Evolutionary conservation across 2,797 vertebrate species (phyloP).

Genomic region (Danio aesculapii): DNA sequence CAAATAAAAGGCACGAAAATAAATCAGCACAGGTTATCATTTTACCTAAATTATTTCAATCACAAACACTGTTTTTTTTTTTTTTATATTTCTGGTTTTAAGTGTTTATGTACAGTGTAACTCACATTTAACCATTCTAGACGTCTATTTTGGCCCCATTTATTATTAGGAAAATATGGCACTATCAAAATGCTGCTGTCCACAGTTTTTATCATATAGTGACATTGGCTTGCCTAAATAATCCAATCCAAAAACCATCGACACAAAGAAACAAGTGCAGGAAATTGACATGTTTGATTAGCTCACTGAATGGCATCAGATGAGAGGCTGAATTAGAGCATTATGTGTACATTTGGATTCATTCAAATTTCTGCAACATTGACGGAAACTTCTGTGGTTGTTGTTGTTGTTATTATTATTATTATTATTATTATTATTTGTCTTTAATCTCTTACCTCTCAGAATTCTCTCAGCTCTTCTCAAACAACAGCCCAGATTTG

Average conservation of each 20-base stretch:
- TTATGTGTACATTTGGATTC: background rate
- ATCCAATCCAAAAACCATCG: background rate
- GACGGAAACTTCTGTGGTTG: background rate
- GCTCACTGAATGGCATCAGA: background rate
- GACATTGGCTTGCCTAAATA: background rate
- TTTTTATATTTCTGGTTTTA: constrained; percentile 13
- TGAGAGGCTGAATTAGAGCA: background rate
- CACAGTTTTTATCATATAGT: constrained; percentile 19
- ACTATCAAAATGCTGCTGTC: constrained; percentile 19
- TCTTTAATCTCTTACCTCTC: background rate
- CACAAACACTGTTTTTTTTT: constrained; percentile 13
- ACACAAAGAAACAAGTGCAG: constrained; percentile 14
- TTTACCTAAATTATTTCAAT: constrained; percentile 10
- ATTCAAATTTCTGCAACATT: background rate
- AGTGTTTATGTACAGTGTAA: constrained; percentile 12
- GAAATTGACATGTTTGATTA: background rate
- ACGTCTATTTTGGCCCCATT: background rate
- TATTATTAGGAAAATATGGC: constrained; percentile 15
- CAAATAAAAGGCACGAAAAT: constrained; percentile 48
- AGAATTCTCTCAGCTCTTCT: background rate
- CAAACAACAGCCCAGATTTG: constrained; percentile 10
- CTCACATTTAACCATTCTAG: background rate
- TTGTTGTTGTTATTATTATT: background rate
- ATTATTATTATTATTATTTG: background rate
- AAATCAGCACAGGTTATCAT: constrained; percentile 26